phyloP scores from a whole-genome alignment of 2,797 vertebrate genomes.

The Pseudochirops corinnae region DNA sequence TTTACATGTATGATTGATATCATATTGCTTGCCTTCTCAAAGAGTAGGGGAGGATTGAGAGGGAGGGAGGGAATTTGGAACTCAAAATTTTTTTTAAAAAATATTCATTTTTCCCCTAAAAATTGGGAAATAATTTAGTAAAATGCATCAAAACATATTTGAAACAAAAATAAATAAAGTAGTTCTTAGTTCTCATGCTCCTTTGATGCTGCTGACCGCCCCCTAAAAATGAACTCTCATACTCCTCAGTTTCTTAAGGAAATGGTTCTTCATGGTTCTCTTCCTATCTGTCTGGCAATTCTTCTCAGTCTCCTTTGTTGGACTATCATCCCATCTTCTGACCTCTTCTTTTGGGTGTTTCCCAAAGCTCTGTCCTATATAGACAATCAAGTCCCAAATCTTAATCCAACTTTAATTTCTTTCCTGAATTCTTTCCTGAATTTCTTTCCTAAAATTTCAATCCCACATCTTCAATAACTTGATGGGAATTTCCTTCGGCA shows the following conservation, averaged over 20 bases:
- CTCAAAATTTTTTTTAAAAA: background rate
- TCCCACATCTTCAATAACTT: background rate
- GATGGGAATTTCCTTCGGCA: background rate
- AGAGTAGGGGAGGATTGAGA: no score
- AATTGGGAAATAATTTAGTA: background rate
- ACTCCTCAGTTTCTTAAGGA: background rate
- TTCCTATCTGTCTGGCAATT: background rate
- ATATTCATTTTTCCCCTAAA: background rate
- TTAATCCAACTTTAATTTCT: background rate
- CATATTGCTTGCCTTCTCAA: background rate
- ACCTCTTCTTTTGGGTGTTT: background rate
- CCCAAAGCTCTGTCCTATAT: background rate
- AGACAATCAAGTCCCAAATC: background rate
- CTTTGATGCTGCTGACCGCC: no score
- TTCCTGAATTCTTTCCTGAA: background rate
- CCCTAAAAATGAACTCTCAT: background rate
- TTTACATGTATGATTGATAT: background rate
- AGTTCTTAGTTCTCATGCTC: background rate
- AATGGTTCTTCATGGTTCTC: background rate
- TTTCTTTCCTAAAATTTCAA: background rate
- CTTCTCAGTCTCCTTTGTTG: background rate
- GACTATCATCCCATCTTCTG: background rate
- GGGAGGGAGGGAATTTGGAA: background rate
- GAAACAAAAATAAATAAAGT: background rate
- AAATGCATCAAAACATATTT: background rate